These are phyloP conservation scores for Onychostoma macrolepis DNA, from an alignment of 2,113 vertebrate species.

Conservation along the genomic window DNA sequence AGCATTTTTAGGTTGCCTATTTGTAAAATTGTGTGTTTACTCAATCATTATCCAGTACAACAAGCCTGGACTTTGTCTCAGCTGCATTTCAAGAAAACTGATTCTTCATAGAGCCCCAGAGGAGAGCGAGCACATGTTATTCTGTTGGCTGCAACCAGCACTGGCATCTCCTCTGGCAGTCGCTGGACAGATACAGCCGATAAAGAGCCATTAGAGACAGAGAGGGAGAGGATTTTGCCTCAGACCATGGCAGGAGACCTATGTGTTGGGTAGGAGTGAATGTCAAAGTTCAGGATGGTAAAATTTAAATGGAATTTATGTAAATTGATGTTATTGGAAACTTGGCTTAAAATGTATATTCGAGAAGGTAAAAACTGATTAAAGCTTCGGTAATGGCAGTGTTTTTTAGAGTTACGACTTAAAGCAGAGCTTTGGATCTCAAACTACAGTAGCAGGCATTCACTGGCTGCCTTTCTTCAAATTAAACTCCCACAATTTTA, in stretches of 20 bases:
- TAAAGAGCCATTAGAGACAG: background rate
- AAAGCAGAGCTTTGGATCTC: background rate
- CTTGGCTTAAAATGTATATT: background rate
- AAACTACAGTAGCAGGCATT: background rate
- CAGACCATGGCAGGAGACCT: conserved; percentile 1
- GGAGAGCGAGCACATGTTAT: background rate
- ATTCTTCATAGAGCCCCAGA: background rate
- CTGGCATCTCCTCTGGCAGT: conserved; percentile 40
- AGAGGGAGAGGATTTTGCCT: conserved; percentile 14
- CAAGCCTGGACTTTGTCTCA: background rate
- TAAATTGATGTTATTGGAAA: background rate
- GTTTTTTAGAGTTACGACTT: background rate
- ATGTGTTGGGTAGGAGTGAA: background rate
- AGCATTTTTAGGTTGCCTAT: background rate
- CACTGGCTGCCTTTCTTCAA: background rate
- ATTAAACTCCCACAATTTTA: background rate
- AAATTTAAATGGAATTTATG: background rate
- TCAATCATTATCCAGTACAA: background rate
- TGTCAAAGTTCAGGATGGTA: background rate
- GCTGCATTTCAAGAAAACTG: background rate
- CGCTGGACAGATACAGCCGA: conserved; percentile 30
- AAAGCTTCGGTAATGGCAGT: background rate
- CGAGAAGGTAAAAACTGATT: background rate
- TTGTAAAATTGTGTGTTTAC: conserved; percentile 16
- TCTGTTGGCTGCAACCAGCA: background rate